Evolutionary conservation across 2,113 vertebrate species (phyloP), one percentile per base, ranked within the genome.

Genomic region (Leptobrachium ailaonicum): DNA sequence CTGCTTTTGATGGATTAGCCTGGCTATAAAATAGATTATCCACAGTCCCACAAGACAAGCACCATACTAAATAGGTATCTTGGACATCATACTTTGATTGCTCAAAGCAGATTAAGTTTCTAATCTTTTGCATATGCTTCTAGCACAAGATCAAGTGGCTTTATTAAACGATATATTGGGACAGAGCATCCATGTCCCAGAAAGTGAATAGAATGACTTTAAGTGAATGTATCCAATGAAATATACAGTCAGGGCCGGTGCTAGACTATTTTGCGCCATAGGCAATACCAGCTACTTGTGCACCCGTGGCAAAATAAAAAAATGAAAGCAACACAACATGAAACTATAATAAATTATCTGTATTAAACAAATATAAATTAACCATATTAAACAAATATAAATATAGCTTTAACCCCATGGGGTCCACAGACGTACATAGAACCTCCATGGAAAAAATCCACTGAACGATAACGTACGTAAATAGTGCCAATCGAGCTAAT

Each of bases 1-100:
- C 72, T 75, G 75, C 70, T 76, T 83, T 82, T 80, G 82, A 83
- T 84, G 77, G 78, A 77, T 85, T 83, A 82, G 81, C 81, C 66
- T 66, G 54, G 44, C 79, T 71, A 77, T 73, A 74, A 82, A 60
- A 79, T 77, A 83, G 80, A 82, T 82, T 76, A 86, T 72, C 53
- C 63, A 82, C 74, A 56, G 56, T 13, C 69, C 70, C 72, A 77
- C 77, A 80, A 80, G 83, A 77, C 77, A 79, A 71, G 71, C 71
- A 67, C 60, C 66, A 53, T 66, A 73, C 77, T 78, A 82, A 83
- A 68, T 63, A 60, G 76, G 73, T 41, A 44, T 77, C 75, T 82
- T 40, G 58, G 41, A 80, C 43, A 80, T 74, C 71, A 80, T 13
- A 14, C 41, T 20, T 64, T 80, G 78, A 80, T 80, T 73, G 78